phyloP scores from a whole-genome alignment of 2,113 vertebrate genomes.

The Phycodurus eques region DNA sequence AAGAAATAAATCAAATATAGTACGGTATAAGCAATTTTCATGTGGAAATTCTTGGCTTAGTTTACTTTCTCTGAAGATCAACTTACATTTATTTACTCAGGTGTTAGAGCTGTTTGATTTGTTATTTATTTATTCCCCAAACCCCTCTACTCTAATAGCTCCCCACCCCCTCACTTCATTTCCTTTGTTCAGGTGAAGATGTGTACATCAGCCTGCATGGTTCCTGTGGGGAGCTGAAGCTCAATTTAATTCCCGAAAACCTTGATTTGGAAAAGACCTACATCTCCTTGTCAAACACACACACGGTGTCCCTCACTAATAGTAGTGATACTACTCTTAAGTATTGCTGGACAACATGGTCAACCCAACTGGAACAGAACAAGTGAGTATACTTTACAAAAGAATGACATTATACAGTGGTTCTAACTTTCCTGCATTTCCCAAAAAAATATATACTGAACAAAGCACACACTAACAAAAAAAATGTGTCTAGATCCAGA shows the following conservation, averaged over 20 bases:
- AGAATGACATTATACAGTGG: background rate
- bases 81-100: background rate
- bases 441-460: background rate
- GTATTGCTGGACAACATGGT: slow-evolving; percentile 80
- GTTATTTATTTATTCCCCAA: background rate
- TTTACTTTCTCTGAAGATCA: background rate
- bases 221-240: slow-evolving; percentile 72
- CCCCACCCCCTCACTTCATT: background rate
- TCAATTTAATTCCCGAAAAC: slow-evolving; percentile 75
- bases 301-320: slow-evolving; percentile 76
- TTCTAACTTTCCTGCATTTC: background rate
- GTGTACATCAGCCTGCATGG: slow-evolving; percentile 75
- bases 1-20: no score
- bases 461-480: background rate
- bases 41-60: background rate
- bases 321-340: slow-evolving; percentile 72
- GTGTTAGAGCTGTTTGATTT: background rate
- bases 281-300: slow-evolving; percentile 65
- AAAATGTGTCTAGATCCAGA: background rate
- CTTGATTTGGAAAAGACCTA: slow-evolving; percentile 77
- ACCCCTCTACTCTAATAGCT: background rate
- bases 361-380: slow-evolving; percentile 74
- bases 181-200: slow-evolving; percentile 76
- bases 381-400: slow-evolving; percentile 40
- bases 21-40: no score